phyloP scores from a whole-genome alignment of 2,888 invertebrate species.

The Caenorhabditis sp. region DNA sequence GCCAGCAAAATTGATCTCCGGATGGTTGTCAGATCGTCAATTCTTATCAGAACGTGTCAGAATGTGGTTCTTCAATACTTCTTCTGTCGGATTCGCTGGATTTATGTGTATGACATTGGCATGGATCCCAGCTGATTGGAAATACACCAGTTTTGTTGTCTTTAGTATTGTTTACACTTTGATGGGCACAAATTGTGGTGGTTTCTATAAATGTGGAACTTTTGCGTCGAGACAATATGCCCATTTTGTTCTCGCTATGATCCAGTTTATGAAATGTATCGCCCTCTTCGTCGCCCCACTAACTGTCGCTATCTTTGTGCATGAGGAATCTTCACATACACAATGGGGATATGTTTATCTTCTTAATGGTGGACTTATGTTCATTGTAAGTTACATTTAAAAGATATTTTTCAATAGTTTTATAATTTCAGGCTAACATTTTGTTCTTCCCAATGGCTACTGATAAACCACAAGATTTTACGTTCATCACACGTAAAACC shows the following conservation, averaged over 20 bases:
- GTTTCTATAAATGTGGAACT: constrained; percentile 67
- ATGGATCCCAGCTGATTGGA: constrained; percentile 44
- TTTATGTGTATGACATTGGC: constrained; percentile 50
- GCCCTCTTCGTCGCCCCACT: constrained; percentile 62
- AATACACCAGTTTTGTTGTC: constrained; percentile 43
- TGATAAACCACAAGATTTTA: constrained; percentile 58
- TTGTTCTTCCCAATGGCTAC: constrained; percentile 55
- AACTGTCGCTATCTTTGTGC: constrained; percentile 55
- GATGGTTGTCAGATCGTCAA: constrained; percentile 55
- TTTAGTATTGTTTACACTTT: constrained; percentile 57
- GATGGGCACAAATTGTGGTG: constrained; percentile 64
- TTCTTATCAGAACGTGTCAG: constrained; percentile 50
- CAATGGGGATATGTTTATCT: constrained; percentile 49
- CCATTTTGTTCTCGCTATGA: constrained; percentile 62
- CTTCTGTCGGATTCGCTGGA: constrained; percentile 57
- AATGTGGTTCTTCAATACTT: constrained; percentile 59
- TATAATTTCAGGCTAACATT: constrained; percentile 49
- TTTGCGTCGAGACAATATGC: constrained; percentile 60
- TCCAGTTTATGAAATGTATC: constrained; percentile 66
- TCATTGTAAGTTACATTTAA: constrained; percentile 26
- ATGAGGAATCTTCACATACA: constrained; percentile 43
- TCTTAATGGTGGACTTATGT: constrained; percentile 45
- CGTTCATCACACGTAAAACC: constrained; percentile 50
- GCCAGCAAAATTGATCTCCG: constrained; percentile 59
- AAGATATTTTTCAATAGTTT: background rate